Conservation (phyloP, 1,140 invertebrate species). For the Medauroidea extradentata region DNA sequence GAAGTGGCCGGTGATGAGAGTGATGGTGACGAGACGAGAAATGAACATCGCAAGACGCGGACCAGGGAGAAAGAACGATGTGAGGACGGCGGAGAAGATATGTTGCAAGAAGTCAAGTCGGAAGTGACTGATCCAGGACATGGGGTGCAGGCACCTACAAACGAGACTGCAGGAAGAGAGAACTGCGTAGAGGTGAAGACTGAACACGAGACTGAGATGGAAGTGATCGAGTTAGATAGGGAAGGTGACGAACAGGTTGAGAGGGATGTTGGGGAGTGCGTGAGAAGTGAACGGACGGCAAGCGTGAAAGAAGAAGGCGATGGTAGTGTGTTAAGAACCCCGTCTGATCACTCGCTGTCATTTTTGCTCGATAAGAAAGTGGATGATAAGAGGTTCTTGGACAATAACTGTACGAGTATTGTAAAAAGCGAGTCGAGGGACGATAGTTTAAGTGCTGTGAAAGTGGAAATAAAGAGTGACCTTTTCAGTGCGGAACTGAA, state of each 20-base stretch:
- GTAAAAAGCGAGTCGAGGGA: not conserved
- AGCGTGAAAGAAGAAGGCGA: conserved; percentile 4
- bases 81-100: not conserved
- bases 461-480: conserved; percentile 18
- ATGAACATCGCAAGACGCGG: conserved; percentile 7
- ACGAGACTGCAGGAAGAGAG: not conserved
- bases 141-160: no score
- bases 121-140: no score
- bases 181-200: conserved; percentile 16
- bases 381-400: no score
- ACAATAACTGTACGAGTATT: no score
- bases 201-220: conserved; percentile 31
- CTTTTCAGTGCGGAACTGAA: conserved; percentile 12
- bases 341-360: not conserved
- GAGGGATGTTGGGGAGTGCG: conserved; percentile 18
- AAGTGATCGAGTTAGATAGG: no score
- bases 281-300: conserved; percentile 34
- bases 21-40: conserved; percentile 21
- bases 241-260: conserved; percentile 33
- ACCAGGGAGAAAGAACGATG: conserved; percentile 3
- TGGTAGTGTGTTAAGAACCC: conserved; percentile 14
- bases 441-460: conserved; percentile 11
- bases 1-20: conserved; percentile 31
- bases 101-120: no score
- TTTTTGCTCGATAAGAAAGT: no score